Percentiles rank a stretch among this genome's conserved stretches.
Conservation (phyloP, 2,113 vertebrate species). For the Chaetorhynchus papuensis region DNA sequence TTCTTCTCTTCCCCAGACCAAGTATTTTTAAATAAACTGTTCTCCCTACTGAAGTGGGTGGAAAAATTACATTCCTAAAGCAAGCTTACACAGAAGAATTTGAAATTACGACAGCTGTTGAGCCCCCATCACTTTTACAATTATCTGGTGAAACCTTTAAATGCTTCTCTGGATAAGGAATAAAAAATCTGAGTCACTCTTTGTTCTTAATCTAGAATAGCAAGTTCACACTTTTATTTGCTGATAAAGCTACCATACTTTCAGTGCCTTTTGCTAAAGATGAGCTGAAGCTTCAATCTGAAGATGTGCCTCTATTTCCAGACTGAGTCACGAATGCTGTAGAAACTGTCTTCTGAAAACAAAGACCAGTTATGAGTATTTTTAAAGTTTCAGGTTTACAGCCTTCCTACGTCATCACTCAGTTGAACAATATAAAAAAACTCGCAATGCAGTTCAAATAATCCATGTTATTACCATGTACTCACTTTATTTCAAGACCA, state of each 20-base stretch:
- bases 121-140: not conserved
- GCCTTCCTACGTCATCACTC: not conserved
- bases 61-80: not conserved
- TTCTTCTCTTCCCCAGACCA: not conserved
- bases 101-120: not conserved
- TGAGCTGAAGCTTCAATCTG: not conserved
- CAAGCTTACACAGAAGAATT: not conserved
- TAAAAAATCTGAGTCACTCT: not conserved
- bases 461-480: not conserved
- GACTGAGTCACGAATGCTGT: not conserved
- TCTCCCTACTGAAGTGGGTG: not conserved
- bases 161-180: not conserved
- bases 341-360: conserved; percentile 6
- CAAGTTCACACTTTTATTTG: not conserved
- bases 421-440: not conserved
- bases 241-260: not conserved
- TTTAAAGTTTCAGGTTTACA: not conserved
- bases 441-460: not conserved
- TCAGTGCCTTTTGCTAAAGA: not conserved
- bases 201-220: not conserved
- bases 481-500: conserved; percentile 1
- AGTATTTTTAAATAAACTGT: not conserved
- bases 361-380: not conserved
- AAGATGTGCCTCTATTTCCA: not conserved
- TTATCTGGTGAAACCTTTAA: not conserved